Conservation (phyloP, 2,797 vertebrate genomes). For the Graptemys geographica region DNA sequence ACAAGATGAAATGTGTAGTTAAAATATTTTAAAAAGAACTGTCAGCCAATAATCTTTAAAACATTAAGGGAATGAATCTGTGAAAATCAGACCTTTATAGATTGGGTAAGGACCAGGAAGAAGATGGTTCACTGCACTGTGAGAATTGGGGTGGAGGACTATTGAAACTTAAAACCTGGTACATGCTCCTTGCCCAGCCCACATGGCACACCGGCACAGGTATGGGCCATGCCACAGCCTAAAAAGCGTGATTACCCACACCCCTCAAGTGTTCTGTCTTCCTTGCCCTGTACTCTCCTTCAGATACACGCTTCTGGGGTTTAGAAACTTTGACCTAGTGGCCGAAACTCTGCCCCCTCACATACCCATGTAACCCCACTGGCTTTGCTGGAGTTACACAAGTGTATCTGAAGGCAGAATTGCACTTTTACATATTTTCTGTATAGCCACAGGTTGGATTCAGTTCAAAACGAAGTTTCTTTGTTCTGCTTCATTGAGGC, state of each 20-base stretch:
- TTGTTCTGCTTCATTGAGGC: background rate
- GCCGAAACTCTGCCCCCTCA: background rate
- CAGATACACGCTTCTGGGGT: background rate
- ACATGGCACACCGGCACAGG: background rate
- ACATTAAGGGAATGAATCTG: background rate
- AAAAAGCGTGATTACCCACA: background rate
- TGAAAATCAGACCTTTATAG: background rate
- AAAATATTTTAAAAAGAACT: background rate
- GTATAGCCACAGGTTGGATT: background rate
- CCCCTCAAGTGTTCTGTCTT: background rate
- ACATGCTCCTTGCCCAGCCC: background rate
- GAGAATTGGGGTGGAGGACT: background rate
- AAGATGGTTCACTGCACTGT: background rate
- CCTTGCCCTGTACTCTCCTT: background rate
- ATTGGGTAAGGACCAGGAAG: background rate
- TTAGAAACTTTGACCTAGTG: background rate
- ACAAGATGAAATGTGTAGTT: background rate
- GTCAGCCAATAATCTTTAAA: background rate
- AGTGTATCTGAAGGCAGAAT: background rate
- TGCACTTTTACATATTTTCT: background rate
- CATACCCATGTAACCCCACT: background rate
- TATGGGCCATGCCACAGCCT: background rate
- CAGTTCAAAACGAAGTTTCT: background rate
- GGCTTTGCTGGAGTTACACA: background rate
- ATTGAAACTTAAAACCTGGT: background rate